Base-by-base conservation (phyloP, 2,797 vertebrate species). In the Platyrinchus mystaceus region DNA sequence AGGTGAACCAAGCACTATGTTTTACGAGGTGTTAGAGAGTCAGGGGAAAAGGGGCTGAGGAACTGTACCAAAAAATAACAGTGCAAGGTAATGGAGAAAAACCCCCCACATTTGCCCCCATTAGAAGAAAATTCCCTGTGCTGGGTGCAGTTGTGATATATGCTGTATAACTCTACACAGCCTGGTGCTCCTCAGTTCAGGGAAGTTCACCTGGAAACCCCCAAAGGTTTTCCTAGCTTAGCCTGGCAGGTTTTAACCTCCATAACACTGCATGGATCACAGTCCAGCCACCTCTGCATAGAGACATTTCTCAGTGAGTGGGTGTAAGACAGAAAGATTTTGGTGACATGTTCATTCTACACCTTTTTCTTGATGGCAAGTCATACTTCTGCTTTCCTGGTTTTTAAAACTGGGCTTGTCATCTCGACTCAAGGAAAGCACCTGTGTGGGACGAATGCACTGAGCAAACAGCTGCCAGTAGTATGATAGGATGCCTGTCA, bases 11-110 rank as follows among this genome's bases (percentile, higher is more conserved):
- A 77, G n/a, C 36, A 30, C 44, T 63, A 84, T 79, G 41, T 84
- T 86, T 93, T 89, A 91, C 44, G 73, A 96, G 66, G 58, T 78
- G 70, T 88, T 86, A 75, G 46, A 67, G 32, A 64, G 24, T 49
- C 28, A 59, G 39, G 92, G 64, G 36, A 80, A 92, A 94, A 78
- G 22, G 28, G 37, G 26, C 32, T 59, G 34, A 27, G 36, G 47
- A 27, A 59, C 36, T 43, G 21, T 41, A 66, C 59, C 36, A 70
- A 84, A 87, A 90, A 70, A 13, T 46, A 92, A 70, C 4, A 26
- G 34, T 30, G 30, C 50, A 84, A 78, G 27, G 59, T 12, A 55
- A 14, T 14, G 30, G 23, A 89, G 34, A 13, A 71, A 87, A 62
- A 53, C 0, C 0, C 0, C 4, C 10, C 21, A 12, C 6, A 4